Evolutionary conservation across 2,888 invertebrate genomes (phyloP).

Genomic region (Anthoptus insignis): DNA sequence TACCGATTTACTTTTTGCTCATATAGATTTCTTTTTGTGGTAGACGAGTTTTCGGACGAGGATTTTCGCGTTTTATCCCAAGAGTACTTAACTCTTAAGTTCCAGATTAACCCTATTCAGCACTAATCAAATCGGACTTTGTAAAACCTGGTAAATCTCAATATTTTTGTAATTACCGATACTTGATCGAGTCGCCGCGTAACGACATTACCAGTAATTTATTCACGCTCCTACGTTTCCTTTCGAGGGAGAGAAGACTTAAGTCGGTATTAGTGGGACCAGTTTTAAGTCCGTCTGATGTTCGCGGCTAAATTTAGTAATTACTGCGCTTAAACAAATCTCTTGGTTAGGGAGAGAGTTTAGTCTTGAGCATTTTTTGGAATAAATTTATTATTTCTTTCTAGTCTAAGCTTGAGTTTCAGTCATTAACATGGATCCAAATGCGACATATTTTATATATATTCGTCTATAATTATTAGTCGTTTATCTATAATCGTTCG

Average conservation of each 20-base stretch:
- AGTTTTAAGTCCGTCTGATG: slow-evolving; percentile 67
- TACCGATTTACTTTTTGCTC: too few relatives aligned
- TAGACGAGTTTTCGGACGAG: too few relatives aligned
- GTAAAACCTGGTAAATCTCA: slow-evolving; percentile 49
- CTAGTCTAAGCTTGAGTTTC: too few relatives aligned
- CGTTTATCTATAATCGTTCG: too few relatives aligned
- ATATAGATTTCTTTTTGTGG: too few relatives aligned
- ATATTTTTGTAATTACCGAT: slow-evolving; percentile 65
- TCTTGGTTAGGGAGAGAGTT: too few relatives aligned
- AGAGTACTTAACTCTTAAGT: too few relatives aligned
- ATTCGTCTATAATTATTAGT: too few relatives aligned
- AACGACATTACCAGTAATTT: slow-evolving; percentile 66
- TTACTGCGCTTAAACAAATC: slow-evolving; percentile 71
- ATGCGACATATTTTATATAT: too few relatives aligned
- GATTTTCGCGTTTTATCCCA: too few relatives aligned
- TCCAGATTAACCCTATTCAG: slow-evolving; percentile 8
- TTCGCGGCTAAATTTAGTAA: slow-evolving; percentile 74
- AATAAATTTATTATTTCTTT: too few relatives aligned
- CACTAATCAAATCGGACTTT: slow-evolving; percentile 34
- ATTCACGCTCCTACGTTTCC: slow-evolving; percentile 67
- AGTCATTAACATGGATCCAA: too few relatives aligned
- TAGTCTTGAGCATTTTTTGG: slow-evolving; percentile 53
- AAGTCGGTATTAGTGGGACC: slow-evolving; percentile 65
- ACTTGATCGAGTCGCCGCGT: slow-evolving; percentile 56
- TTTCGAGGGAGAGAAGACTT: slow-evolving; percentile 60